These are phyloP conservation scores for Trematocara macrostoma DNA, from an alignment of 2,113 vertebrate species.

Conservation along the genomic window DNA sequence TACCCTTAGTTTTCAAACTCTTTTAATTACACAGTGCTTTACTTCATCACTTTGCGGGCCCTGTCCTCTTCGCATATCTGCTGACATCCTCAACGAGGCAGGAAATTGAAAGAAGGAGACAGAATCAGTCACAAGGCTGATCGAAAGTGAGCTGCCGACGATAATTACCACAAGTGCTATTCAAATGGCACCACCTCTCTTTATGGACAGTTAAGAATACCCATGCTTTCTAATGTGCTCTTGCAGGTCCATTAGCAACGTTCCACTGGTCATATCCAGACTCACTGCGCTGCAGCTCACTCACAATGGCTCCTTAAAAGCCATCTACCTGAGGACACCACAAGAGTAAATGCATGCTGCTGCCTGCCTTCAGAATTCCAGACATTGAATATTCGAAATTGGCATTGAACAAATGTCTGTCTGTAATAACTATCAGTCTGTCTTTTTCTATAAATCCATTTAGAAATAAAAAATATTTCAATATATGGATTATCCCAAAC, in stretches of 20 bases:
- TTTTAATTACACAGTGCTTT: conserved; percentile 56
- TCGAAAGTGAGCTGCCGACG: conserved; percentile 50
- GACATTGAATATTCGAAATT: neutral
- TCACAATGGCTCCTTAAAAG: conserved; percentile 48
- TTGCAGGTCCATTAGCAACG: conserved; percentile 40
- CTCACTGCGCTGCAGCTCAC: neutral
- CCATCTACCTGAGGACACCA: conserved; percentile 32
- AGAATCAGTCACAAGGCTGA: conserved; percentile 46
- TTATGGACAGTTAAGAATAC: conserved; percentile 67
- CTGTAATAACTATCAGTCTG: neutral
- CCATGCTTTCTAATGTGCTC: conserved; percentile 51
- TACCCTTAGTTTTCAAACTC: conserved; percentile 33
- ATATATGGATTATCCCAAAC: neutral
- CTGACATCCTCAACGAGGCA: conserved; percentile 61
- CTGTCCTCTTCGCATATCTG: conserved; percentile 20
- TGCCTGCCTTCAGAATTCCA: neutral
- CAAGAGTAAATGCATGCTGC: conserved; percentile 11
- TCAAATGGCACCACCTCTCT: conserved; percentile 57
- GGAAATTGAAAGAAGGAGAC: conserved; percentile 67
- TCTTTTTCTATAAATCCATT: neutral
- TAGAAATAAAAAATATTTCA: neutral
- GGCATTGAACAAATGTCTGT: neutral
- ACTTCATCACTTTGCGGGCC: conserved; percentile 8
- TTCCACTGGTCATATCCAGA: conserved; percentile 56
- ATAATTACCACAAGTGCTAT: conserved; percentile 65